Evolutionary conservation across 2,797 vertebrate species (phyloP), one percentile per base, ranked within the genome.

Genomic region (Sciurus vulgaris): DNA sequence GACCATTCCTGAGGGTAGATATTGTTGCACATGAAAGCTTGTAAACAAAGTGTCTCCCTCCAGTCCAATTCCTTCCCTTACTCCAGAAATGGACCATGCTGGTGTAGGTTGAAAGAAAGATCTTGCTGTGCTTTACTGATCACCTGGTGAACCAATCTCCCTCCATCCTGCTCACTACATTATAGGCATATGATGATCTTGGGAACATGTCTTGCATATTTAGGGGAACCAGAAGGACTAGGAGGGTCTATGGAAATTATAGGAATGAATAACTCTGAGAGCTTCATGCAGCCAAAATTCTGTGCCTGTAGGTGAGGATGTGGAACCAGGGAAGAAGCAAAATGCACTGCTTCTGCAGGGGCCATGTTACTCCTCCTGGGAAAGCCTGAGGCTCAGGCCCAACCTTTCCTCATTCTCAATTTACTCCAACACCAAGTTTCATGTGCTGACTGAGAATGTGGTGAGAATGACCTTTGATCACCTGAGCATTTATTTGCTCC

Each of bases 401-500:
- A n/a, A 30, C 4, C 18, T 44, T 81, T 89, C 17, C 41, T 73
- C 44, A 85, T 2, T 6, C 76, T 63, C 8, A 77, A 35, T 7
- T 59, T 61, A 47, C 56, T 74, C 33, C 33, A 30, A 3, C 49
- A 94, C 4, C n/a, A 56, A 94, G 6, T 65, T 54, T 38, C 77
- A 74, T 47, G 24, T 15, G 28, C 81, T 61, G 73, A 51, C 51
- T 9, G 0, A 97, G 82, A 20, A 13, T 84, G 95, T 59, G 9
- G 56, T 13, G 56, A 85, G 11, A 90, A 22, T 1, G 14, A 1
- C 6, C 4, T 84, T 13, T 76, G 87, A 26, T 95, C 74, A 8
- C 28, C 47, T 70, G 51, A 93, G 79, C n/a, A 5, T 82, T 92
- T 94, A 59, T 59, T 97, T 96, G 67, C 81, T 93, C 11, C 1